Evolutionary conservation across 2,888 invertebrate species (phyloP), one percentile per base, ranked within the genome.

Genomic region (Drosophila testacea): DNA sequence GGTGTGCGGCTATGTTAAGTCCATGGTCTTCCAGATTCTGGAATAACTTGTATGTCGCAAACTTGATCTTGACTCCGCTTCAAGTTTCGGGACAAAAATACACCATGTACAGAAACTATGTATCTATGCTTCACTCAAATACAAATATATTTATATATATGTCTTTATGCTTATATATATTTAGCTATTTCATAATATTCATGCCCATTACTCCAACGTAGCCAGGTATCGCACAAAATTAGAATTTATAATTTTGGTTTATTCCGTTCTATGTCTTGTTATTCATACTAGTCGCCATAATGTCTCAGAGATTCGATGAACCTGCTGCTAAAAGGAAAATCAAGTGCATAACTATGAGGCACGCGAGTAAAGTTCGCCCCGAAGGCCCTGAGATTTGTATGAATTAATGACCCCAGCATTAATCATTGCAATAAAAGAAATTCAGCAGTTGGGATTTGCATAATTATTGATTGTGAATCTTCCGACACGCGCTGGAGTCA

Each of bases 321-420:
- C 80, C 72, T 56, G 76, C 70, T 22, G 4, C 7, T 1, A 7
- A 52, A 30, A 7, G 13, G 46, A 59, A 50, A 72, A 66, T 51
- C 46, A 60, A 57, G 80, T 83, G 81, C 81, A 88, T 88, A 86
- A 83, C 62, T 67, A 27, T 10, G 28, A 50, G 68, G 81, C 77
- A 85, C 86, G 75, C 83, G 83, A 77, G 47, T 55, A 48, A 38
- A 54, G 59, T 54, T 51, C 39, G 34, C 4, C 44, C 51, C 60
- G 32, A 60, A 65, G 54, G 36, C 63, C 63, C 61, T 13, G 50
- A 52, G 63, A 38, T 54, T 62, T 27, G 13, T 13, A 38, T 39
- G 52, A 41, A 56, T 60, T 64, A 66, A 72, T 62, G 69, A 68
- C 55, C 55, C 44, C 22, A 38, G 64, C 60, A 88, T 83, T 86